Evolutionary conservation across 2,113 vertebrate species (phyloP).

Genomic region (Apteryx mantelli): DNA sequence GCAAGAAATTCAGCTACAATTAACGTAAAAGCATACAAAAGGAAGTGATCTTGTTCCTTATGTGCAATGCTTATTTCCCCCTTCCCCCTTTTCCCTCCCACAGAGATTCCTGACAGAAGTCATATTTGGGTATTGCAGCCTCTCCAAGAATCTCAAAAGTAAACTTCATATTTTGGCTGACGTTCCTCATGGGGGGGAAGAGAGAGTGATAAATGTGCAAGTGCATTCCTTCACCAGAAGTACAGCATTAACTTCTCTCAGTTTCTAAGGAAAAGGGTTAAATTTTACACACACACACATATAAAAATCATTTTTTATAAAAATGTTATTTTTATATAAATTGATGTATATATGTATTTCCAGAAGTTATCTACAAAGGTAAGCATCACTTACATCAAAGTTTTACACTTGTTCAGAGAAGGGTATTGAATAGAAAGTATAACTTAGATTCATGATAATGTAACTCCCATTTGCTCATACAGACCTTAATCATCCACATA

Average conservation of each 20-base stretch:
- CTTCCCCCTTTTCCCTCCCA: background rate
- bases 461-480: background rate
- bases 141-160: background rate
- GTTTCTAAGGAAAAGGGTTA: background rate
- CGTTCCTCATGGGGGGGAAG: conserved; percentile 15
- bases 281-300: background rate
- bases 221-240: background rate
- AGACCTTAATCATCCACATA: background rate
- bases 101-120: background rate
- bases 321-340: background rate
- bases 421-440: background rate
- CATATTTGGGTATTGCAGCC: background rate
- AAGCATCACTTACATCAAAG: background rate
- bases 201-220: background rate
- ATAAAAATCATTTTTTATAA: background rate
- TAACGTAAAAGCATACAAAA: background rate
- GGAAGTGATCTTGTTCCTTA: background rate
- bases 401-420: background rate
- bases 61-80: background rate
- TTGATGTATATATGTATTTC: background rate
- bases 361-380: background rate
- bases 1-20: background rate
- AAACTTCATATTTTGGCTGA: conserved; percentile 8
- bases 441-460: background rate
- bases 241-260: background rate